Evolutionary conservation across 2,888 invertebrate species (phyloP).

Genomic region (Meloe dianella): DNA sequence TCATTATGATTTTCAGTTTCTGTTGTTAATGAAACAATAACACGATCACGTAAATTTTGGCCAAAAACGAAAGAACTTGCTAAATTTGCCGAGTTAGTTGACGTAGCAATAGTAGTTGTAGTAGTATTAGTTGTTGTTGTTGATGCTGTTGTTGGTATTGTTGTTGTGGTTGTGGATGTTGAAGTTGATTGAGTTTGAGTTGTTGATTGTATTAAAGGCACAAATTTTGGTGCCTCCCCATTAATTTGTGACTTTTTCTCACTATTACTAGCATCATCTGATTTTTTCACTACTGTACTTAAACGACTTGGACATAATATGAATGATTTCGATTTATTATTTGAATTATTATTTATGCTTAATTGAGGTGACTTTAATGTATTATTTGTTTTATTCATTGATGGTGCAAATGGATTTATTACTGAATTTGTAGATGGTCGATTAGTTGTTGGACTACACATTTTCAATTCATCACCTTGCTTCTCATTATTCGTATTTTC

Average conservation of each 20-base stretch:
- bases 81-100: neutral
- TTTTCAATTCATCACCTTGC: slow-evolving; percentile 44
- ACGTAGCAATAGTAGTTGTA: slow-evolving; percentile 16
- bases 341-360: slow-evolving; percentile 45
- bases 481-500: slow-evolving; percentile 47
- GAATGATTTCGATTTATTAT: slow-evolving; percentile 43
- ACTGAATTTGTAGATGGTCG: slow-evolving; percentile 33
- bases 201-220: slow-evolving; percentile 48
- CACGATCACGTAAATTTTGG: slow-evolving; percentile 87
- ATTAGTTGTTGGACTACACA: slow-evolving; percentile 44
- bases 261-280: slow-evolving; percentile 37
- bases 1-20: slow-evolving; percentile 58
- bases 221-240: slow-evolving; percentile 55
- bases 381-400: slow-evolving; percentile 38
- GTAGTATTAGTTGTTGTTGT: slow-evolving; percentile 18
- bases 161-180: slow-evolving; percentile 15
- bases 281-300: slow-evolving; percentile 49
- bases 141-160: slow-evolving; percentile 17
- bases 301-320: slow-evolving; percentile 55
- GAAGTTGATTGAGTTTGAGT: too few relatives aligned
- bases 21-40: slow-evolving; percentile 57
- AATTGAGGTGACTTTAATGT: slow-evolving; percentile 50
- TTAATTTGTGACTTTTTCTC: slow-evolving; percentile 45
- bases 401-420: slow-evolving; percentile 44
- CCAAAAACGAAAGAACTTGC: slow-evolving; percentile 83